These are phyloP conservation scores for Pachypeltis micranthus DNA, from an alignment of 1,140 invertebrate species.

Conservation along the genomic window DNA sequence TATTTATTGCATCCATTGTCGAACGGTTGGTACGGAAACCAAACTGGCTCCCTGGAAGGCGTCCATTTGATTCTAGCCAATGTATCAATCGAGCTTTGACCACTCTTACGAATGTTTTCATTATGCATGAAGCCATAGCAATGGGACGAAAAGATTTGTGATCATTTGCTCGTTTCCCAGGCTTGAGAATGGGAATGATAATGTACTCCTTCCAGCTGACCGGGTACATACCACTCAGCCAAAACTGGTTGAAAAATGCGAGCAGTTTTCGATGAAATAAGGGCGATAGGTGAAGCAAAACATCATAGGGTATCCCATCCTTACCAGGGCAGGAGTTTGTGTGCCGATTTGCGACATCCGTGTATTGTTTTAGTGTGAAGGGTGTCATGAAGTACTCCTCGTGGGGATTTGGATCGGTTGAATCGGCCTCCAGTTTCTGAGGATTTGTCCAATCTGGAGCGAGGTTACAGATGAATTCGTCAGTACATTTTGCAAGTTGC, in stretches of 20 bases:
- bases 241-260: background rate
- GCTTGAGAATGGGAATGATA: background rate
- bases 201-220: background rate
- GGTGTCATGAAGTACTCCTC: background rate
- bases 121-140: too few species aligned
- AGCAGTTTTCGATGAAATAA: background rate
- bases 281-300: background rate
- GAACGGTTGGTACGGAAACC: background rate
- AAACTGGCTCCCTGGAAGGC: background rate
- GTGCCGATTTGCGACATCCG: background rate
- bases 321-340: background rate
- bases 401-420: background rate
- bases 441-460: background rate
- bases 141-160: background rate
- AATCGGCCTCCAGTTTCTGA: background rate
- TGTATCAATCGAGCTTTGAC: too few species aligned
- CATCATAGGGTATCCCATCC: background rate
- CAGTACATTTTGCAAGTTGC: background rate
- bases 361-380: background rate
- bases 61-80: too few species aligned
- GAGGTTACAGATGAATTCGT: background rate
- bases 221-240: background rate
- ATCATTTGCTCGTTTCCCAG: background rate
- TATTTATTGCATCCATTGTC: background rate
- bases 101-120: too few species aligned